A percentile compares a stretch with the other conserved stretches of the same genome.
phyloP scores from a whole-genome alignment of 2,888 invertebrate genomes.

The Aphidius colemani region DNA sequence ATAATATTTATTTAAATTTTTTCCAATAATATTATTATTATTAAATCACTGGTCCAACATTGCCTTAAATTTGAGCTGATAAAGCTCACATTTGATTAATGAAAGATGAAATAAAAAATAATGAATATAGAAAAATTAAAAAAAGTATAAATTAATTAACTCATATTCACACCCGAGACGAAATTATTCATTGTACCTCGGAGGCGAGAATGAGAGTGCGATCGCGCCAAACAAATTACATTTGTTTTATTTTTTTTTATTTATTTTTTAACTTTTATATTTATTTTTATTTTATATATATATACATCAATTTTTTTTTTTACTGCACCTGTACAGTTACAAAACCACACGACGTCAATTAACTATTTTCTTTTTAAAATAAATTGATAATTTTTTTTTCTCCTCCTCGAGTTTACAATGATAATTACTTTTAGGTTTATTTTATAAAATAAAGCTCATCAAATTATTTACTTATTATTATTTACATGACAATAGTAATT shows the following conservation, averaged over 20 bases:
- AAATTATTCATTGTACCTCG: conserved; percentile 5
- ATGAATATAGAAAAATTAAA: conserved; percentile 16
- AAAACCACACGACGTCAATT: too few relatives aligned
- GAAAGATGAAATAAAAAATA: conserved; percentile 19
- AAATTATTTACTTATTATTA: too few relatives aligned
- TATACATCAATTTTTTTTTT: neutral
- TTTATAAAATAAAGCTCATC: too few relatives aligned
- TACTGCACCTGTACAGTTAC: too few relatives aligned
- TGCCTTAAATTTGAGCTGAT: too few relatives aligned
- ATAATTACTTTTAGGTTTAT: too few relatives aligned
- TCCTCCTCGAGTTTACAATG: too few relatives aligned
- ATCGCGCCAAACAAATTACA: neutral
- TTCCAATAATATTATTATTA: conserved; percentile 10
- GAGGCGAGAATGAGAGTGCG: conserved; percentile 11
- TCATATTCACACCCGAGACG: conserved; percentile 11
- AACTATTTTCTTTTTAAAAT: too few relatives aligned
- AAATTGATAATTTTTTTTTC: too few relatives aligned
- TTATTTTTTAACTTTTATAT: conserved; percentile 32
- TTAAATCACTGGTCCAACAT: conserved; percentile 13
- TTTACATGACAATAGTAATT: too few relatives aligned
- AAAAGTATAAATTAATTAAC: too few relatives aligned
- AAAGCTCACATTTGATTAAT: neutral
- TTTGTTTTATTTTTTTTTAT: conserved; percentile 15
- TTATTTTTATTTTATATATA: conserved; percentile 31
- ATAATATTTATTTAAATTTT: too few relatives aligned